Evolutionary conservation across 2,888 invertebrate species (phyloP), one percentile per base, ranked within the genome.

Genomic region (Plutella xylostella): DNA sequence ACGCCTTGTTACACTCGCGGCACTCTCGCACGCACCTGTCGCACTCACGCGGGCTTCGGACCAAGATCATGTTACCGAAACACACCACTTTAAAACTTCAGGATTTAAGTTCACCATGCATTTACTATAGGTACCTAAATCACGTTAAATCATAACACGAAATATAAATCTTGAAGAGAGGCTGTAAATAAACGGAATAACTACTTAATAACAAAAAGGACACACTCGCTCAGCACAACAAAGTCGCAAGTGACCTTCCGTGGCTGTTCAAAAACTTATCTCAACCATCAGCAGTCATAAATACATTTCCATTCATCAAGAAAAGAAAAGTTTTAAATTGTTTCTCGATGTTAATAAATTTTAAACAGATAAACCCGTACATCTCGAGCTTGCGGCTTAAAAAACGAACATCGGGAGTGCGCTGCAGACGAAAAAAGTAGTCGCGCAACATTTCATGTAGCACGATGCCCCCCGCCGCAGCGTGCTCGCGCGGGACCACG

Each of bases 381-480:
- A 80, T 82, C 79, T 78, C 72, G 78, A 66, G 75, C 77, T 77
- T 72, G 70, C 72, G 71, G 77, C 71, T 73, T 72, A 79, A 82
- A 82, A 80, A 82, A 82, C 76, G 68, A 82, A 70, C 72, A 79
- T 72, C 69, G 72, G 73, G 76, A 79, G 78, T 82, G 68, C 72
- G 79, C 77, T 79, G 80, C 83, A 82, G 83, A 83, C 82, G 83
- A 82, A 82, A 83, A 83, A 83, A 83, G 82, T 80, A 78, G 83
- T 82, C 80, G 78, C 64, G 75, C 83, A 82, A 83, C 83, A 83
- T 83, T 82, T 82, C 80, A 79, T 77, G 73, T 75, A 77, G 80
- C 80, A 71, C 83, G 77, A 72, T 79, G 82, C 82, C 80, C 78
- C 72, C 77, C 65, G 76, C 78, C 73, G 72, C 72, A 73, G 76